Base-by-base conservation (phyloP, 2,797 vertebrate genomes). In the Apogon hyalosoma region DNA sequence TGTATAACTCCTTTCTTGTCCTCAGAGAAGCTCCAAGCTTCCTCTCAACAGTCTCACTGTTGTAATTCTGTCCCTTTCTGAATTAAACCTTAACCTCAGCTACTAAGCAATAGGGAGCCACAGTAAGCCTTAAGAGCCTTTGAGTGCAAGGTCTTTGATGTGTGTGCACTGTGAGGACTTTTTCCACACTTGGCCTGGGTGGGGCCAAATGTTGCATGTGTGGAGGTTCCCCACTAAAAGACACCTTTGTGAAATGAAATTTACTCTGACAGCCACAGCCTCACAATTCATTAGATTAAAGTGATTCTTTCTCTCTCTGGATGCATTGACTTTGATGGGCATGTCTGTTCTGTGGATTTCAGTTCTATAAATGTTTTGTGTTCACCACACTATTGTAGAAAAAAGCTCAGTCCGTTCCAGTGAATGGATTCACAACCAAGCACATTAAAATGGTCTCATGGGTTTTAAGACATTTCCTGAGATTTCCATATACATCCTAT, bases 141-240 rank as follows among this genome's bases (percentile, higher is more conserved):
- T 40, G 45, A 78, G 66, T 73, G 28, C 69, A 28, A 42, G 52
- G 51, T 68, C 87, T 93, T 92, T 93, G 88, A 93, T 90, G 81
- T 87, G 51, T 76, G 58, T 51, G 41, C 65, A 82, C 64, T 76
- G 45, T 75, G 33, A 69, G 75, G 68, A 64, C 59, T 36, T 62
- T 84, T 77, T 81, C 48, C 49, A 53, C 43, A 65, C 66, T 62
- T 56, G 47, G 47, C 2, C 52, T 68, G 76, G 65, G 67, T 73
- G 79, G 78, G 45, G 52, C 54, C 45, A 45, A 39, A 63, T 57
- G 54, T 40, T 66, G 53, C 80, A 58, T 47, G 54, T 3, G 33
- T 77, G 75, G 66, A 79, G 50, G 50, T 75, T 66, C 47, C 39
- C 63, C 41, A 41, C 52, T 82, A 79, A 89, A 84, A 83, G 75